A percentile compares a stretch with the other conserved stretches of the same genome.
Conservation (phyloP, 2,113 vertebrate species). For the Sinocyclocheilus maitianheensis region DNA sequence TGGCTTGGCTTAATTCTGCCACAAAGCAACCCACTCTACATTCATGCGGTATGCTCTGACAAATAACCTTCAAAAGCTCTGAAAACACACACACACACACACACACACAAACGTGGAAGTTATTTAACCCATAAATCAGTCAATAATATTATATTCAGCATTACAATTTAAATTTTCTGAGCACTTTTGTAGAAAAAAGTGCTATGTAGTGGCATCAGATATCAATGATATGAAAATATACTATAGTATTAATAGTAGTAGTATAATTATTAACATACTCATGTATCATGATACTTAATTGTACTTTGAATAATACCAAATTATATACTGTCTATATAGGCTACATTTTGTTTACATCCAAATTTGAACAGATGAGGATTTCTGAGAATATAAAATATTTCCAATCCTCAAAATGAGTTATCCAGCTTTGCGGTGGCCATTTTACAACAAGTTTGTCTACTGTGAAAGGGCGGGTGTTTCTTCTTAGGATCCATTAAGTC, state of each 20-base stretch:
- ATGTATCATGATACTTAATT: not conserved
- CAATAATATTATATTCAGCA: not conserved
- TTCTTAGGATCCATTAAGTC: not conserved
- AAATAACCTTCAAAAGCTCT: conserved; percentile 15
- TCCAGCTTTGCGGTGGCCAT: not conserved
- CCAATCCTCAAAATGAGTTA: not conserved
- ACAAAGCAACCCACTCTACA: conserved; percentile 63
- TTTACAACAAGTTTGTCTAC: not conserved
- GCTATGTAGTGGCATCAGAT: not conserved
- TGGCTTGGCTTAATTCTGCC: conserved; percentile 66
- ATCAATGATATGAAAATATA: not conserved
- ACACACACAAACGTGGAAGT: not conserved
- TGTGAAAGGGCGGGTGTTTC: not conserved
- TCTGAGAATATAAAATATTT: not conserved
- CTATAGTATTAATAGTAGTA: not conserved
- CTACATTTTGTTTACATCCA: not conserved
- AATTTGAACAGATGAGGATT: not conserved
- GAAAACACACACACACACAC: not conserved
- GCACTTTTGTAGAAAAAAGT: not conserved
- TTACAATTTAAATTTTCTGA: not conserved
- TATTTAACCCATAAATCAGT: not conserved
- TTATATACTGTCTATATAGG: not conserved
- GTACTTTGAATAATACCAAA: not conserved
- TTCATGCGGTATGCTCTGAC: not conserved
- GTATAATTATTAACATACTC: too few relatives aligned